phyloP scores from a whole-genome alignment of 2,113 vertebrate species.

The Lycocorax pyrrhopterus region DNA sequence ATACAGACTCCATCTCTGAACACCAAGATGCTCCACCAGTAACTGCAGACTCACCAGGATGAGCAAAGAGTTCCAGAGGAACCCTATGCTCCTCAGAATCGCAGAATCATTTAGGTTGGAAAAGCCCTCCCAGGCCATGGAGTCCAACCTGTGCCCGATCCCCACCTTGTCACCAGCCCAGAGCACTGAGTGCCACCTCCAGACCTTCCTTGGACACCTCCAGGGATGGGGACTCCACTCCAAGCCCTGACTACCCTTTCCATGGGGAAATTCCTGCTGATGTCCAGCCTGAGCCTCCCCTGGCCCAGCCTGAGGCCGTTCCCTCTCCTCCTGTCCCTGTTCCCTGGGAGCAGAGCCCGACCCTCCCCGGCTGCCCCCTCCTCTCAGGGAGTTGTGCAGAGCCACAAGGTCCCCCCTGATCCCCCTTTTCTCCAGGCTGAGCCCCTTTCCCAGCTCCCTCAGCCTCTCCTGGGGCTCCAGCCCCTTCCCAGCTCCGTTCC shows the following conservation, averaged over 20 bases:
- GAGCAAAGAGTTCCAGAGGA: neutral
- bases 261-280: rapidly evolving
- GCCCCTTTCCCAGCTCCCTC: neutral
- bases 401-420: neutral
- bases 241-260: rapidly evolving
- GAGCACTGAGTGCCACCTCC: neutral
- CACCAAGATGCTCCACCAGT: neutral
- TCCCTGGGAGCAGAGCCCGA: neutral
- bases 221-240: neutral
- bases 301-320: neutral
- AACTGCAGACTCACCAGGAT: neutral
- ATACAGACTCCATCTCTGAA: too few relatives aligned
- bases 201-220: rapidly evolving
- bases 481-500: neutral
- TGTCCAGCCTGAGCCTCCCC: rapidly evolving
- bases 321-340: neutral
- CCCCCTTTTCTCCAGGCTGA: neutral
- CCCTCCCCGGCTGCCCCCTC: neutral
- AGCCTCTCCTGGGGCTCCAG: neutral
- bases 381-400: neutral
- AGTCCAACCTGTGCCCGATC: rapidly evolving
- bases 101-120: neutral
- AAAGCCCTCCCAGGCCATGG: neutral
- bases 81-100: neutral
- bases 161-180: neutral